Percentiles rank a stretch among this genome's conserved stretches.
Evolutionary conservation across 1,140 invertebrate species (phyloP).

Genomic region (Pteromalus puparum): DNA sequence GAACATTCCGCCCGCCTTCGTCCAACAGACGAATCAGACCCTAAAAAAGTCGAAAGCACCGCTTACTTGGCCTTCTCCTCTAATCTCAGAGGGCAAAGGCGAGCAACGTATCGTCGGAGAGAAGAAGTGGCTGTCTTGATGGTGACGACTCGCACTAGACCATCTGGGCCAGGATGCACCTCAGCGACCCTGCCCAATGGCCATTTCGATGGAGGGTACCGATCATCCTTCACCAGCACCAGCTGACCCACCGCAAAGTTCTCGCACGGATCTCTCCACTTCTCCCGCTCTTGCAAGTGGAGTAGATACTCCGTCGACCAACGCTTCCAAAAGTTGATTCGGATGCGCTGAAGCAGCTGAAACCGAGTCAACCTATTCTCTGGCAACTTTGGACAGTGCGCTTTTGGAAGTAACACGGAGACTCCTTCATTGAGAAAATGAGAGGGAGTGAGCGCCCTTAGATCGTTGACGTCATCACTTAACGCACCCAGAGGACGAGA

Average conservation of each 20-base stretch:
- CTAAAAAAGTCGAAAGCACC: neutral
- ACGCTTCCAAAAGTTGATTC: conserved; percentile 14
- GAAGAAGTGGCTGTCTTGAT: conserved; percentile 44
- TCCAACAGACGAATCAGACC: neutral
- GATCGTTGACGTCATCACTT: conserved; percentile 1
- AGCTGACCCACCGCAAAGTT: conserved; percentile 41
- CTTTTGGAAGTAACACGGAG: neutral
- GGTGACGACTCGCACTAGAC: conserved; percentile 40
- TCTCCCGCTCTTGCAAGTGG: conserved; percentile 30
- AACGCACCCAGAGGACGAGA: conserved; percentile 50
- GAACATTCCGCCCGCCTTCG: neutral
- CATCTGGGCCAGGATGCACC: conserved; percentile 39
- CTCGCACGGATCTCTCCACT: conserved; percentile 15
- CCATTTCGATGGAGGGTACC: conserved; percentile 42
- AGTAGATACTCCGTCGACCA: conserved; percentile 48
- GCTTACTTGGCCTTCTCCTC: neutral
- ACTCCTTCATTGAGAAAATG: neutral
- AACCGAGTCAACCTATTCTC: neutral
- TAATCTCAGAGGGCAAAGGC: conserved; percentile 31
- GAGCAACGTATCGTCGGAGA: conserved; percentile 13
- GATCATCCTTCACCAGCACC: conserved; percentile 41
- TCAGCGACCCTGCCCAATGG: conserved; percentile 33
- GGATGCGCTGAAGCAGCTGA: neutral
- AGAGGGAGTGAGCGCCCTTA: conserved; percentile 16
- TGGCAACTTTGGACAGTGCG: neutral